Evolutionary conservation across 1,140 invertebrate species (phyloP).

Genomic region (Penaeus indicus): DNA sequence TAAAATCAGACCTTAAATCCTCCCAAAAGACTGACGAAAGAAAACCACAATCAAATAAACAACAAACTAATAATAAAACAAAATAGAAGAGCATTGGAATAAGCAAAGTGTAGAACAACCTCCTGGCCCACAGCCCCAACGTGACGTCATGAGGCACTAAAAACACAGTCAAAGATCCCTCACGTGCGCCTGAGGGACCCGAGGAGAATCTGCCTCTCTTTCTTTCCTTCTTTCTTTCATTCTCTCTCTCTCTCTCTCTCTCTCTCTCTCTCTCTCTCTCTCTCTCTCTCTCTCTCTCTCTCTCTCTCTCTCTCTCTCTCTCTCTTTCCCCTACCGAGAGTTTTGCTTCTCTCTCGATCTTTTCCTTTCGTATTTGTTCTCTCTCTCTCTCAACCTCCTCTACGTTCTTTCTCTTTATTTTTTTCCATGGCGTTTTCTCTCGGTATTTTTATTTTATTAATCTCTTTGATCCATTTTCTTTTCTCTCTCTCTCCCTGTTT

Average conservation of each 20-base stretch:
- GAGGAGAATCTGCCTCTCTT: neutral
- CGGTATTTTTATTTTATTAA: neutral
- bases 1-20: too few species aligned
- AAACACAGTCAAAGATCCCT: too few species aligned
- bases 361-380: neutral
- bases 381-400: neutral
- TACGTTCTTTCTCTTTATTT: neutral
- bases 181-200: too few species aligned
- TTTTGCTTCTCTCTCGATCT: neutral
- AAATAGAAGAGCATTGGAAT: too few species aligned
- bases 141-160: too few species aligned
- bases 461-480: conserved; percentile 1
- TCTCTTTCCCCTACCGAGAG: neutral
- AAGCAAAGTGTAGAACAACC: too few species aligned
- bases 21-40: too few species aligned
- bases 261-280: neutral
- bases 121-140: too few species aligned
- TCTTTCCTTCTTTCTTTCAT: neutral
- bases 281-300: neutral
- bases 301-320: neutral
- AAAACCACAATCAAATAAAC: too few species aligned
- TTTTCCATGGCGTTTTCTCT: too few species aligned
- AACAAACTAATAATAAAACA: too few species aligned
- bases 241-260: neutral
- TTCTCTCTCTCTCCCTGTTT: neutral